phyloP scores from a whole-genome alignment of 2,797 vertebrate genomes.

The Premnoplex brunnescens region DNA sequence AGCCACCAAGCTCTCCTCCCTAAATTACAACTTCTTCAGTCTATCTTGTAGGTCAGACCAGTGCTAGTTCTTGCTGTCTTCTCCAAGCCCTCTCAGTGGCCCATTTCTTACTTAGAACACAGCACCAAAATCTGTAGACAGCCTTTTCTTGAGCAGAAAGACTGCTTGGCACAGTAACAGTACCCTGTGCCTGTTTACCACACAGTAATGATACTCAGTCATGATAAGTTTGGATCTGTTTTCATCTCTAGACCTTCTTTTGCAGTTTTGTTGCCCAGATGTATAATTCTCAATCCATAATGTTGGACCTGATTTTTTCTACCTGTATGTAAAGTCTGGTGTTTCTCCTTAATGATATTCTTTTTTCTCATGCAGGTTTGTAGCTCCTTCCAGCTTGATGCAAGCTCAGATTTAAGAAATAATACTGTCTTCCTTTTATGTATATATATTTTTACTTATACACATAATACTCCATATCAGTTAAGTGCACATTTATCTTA shows the following conservation, averaged over 20 bases:
- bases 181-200: neutral
- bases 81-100: neutral
- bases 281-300: neutral
- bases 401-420: neutral
- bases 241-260: neutral
- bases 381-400: neutral
- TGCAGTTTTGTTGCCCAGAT: neutral
- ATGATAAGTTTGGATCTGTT: neutral
- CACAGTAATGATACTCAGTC: rapidly evolving
- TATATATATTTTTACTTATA: neutral
- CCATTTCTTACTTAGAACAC: neutral
- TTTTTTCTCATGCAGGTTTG: neutral
- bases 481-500: neutral
- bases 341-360: neutral
- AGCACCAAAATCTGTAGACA: neutral
- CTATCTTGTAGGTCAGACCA: neutral
- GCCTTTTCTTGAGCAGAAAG: neutral
- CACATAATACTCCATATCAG: neutral
- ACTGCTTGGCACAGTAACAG: neutral
- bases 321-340: neutral
- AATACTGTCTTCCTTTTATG: neutral
- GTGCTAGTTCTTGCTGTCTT: neutral
- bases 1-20: neutral
- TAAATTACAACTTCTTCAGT: neutral
- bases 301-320: neutral